Evolutionary conservation across 2,888 invertebrate species (phyloP), one percentile per base, ranked within the genome.

Genomic region (Smittia sp.): DNA sequence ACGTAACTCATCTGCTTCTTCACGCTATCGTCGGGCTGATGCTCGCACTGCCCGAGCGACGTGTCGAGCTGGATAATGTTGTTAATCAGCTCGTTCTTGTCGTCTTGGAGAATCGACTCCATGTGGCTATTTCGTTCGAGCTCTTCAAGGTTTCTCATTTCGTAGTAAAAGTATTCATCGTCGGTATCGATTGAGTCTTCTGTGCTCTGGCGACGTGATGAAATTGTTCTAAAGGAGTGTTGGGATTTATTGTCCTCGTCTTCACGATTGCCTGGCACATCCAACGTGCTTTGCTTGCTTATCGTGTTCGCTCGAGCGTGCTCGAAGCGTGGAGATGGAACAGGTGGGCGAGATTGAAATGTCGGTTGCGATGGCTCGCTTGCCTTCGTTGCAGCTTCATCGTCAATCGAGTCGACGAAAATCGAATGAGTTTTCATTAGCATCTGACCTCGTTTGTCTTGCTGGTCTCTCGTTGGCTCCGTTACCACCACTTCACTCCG

Each of bases 161-260:
- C 94, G 80, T 95, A 94, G 78, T 93, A 92, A 78, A 94, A 95
- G 90, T 94, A 95, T 80, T 95, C 94, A 79, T 95, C 95, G 82
- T 95, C 95, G 25, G 93, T 93, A 80, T 95, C 95, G 74, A 95
- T 94, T 78, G 93, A 93, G 77, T 94, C 94, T 83, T 95, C 95
- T 0, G 94, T 94, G 79, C 94, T 94, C 82, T 95, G 94, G 69
- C 94, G 86, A 76, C 94, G 85, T 1, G 94, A 94, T 0, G 94
- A 94, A 0, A 92, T 90, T 78, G 94, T 94, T 77, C 94, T 86
- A 86, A 91, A 93, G 0, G 94, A 94, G 83, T 94, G 91, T 1
- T 92, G 94, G 79, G 94, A 94, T 77, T 90, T 86, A 77, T 90
- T 92, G 78, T 94, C 94, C 75, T 94, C 94, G 76, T 93, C 93